These are phyloP conservation scores for Salvelinus fontinalis DNA, from an alignment of 2,113 vertebrate genomes.

Conservation along the genomic window DNA sequence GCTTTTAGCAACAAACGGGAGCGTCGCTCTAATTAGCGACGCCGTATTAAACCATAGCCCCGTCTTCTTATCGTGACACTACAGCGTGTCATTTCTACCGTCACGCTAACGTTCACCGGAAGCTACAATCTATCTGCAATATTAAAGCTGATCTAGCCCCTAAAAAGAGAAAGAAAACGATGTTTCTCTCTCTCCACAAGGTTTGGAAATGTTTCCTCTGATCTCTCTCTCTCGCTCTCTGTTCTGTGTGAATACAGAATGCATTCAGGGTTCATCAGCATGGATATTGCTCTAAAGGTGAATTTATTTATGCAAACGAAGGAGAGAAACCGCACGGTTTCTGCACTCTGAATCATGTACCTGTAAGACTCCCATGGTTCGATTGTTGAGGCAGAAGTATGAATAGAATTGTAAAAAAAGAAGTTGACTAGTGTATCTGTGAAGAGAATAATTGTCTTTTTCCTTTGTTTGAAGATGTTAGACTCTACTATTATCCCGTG, in stretches of 20 bases:
- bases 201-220: neutral
- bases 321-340: slow-evolving; percentile 18
- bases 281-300: slow-evolving; percentile 74
- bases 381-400: neutral
- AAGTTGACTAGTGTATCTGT: neutral
- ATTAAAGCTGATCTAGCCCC: too few species aligned
- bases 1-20: neutral
- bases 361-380: neutral
- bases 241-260: slow-evolving; percentile 56
- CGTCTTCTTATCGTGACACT: slow-evolving; percentile 48
- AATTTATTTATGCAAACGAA: slow-evolving; percentile 72
- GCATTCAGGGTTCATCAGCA: slow-evolving; percentile 71
- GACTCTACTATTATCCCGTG: too few species aligned
- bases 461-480: too few species aligned
- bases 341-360: neutral
- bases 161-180: too few species aligned
- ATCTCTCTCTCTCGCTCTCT: slow-evolving; percentile 51
- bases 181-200: neutral
- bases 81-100: slow-evolving; percentile 15
- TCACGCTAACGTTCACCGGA: neutral
- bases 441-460: too few species aligned
- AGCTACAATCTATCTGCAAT: too few species aligned
- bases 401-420: neutral
- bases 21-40: slow-evolving; percentile 43
- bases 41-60: slow-evolving; percentile 43